Conservation (phyloP, 2,797 vertebrate species). For the Pipistrellus pipistrellus region DNA sequence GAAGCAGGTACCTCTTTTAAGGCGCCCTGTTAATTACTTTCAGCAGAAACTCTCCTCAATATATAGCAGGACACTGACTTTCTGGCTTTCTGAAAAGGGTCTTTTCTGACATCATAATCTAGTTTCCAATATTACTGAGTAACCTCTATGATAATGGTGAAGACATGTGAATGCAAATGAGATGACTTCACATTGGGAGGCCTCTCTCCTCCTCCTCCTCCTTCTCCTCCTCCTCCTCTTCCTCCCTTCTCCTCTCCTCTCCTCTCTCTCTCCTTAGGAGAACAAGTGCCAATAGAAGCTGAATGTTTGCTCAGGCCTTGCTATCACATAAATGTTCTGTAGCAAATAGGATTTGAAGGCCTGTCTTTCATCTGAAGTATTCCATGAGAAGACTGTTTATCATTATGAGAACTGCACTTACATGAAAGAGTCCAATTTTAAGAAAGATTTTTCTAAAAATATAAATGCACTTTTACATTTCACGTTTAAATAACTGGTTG, state of each 20-base stretch:
- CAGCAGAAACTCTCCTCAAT: constrained; percentile 78
- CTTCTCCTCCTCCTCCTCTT: accelerated
- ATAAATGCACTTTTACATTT: not conserved
- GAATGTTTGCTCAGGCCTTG: constrained; percentile 56
- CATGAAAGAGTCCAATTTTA: constrained; percentile 24
- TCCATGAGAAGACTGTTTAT: constrained; percentile 53
- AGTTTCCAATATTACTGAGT: constrained; percentile 85
- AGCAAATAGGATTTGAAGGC: constrained; percentile 13
- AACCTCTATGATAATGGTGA: constrained; percentile 77
- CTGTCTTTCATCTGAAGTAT: constrained; percentile 45
- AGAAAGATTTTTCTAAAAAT: not conserved
- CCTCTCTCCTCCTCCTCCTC: too few species aligned
- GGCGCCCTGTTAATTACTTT: constrained; percentile 68
- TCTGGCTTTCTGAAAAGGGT: constrained; percentile 84
- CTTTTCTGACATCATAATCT: constrained; percentile 86
- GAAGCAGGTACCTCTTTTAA: constrained; percentile 81
- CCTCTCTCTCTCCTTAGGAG: not conserved
- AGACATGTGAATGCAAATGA: not conserved
- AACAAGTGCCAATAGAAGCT: constrained; percentile 65
- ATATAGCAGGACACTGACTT: constrained; percentile 80
- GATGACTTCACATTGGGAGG: constrained; percentile 27
- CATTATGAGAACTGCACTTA: constrained; percentile 70
- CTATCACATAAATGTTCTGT: not conserved
- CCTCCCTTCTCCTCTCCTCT: not conserved
- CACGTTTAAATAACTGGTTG: not conserved